These are phyloP conservation scores for Brachyalestes nurse DNA, from an alignment of 2,797 vertebrate species.

Conservation along the genomic window DNA sequence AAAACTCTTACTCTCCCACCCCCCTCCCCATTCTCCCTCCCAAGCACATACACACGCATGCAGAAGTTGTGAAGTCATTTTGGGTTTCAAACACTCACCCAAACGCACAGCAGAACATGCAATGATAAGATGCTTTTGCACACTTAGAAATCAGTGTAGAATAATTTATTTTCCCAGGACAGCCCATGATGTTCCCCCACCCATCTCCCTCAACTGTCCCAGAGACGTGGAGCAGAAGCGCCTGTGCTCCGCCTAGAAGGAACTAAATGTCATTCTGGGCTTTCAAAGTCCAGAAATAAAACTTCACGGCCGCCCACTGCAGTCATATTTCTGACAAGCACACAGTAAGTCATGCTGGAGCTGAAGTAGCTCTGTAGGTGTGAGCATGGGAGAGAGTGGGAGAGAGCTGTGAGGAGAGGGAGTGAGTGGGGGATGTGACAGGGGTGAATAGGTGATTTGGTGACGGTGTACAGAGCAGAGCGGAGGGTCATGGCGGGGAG, in stretches of 20 bases:
- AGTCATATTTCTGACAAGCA: constrained; percentile 8
- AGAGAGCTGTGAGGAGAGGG: not conserved
- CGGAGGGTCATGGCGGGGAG: not conserved
- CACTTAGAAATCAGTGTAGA: constrained; percentile 15
- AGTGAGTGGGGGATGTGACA: not conserved
- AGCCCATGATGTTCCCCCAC: not conserved
- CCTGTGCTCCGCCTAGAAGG: not conserved
- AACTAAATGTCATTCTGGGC: constrained; percentile 17
- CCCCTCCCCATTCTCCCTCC: too few relatives aligned
- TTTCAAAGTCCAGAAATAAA: constrained; percentile 20
- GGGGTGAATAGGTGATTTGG: constrained; percentile 20
- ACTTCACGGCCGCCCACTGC: constrained; percentile 6
- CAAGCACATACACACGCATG: not conserved
- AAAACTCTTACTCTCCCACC: not conserved
- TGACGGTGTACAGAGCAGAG: not conserved
- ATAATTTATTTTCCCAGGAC: not conserved
- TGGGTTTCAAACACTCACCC: constrained; percentile 29
- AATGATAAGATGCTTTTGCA: constrained; percentile 9
- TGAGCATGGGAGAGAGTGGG: not conserved
- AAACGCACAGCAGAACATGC: constrained; percentile 15
- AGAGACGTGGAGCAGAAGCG: not conserved
- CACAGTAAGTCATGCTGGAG: not conserved
- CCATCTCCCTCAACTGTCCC: not conserved
- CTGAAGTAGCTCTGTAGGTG: not conserved
- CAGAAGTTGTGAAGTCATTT: not conserved